phyloP scores from a whole-genome alignment of 2,113 vertebrate genomes.

The Paramormyrops kingsleyae region DNA sequence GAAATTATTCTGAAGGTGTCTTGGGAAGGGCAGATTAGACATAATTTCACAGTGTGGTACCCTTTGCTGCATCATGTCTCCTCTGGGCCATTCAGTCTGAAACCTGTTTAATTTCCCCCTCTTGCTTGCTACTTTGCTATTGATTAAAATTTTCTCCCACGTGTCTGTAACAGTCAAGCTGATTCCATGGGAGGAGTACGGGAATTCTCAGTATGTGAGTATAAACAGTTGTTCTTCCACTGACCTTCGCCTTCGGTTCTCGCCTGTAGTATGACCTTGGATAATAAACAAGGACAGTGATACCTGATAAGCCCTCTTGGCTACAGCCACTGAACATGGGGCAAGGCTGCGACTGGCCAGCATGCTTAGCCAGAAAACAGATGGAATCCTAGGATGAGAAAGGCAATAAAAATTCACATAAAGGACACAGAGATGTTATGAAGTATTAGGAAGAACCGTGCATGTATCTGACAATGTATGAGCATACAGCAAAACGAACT shows the following conservation, averaged over 20 bases:
- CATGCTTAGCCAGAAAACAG: not conserved
- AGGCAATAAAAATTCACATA: not conserved
- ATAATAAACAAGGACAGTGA: not conserved
- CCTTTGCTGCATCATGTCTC: not conserved
- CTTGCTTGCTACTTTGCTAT: not conserved
- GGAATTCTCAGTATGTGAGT: not conserved
- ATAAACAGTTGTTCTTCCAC: not conserved
- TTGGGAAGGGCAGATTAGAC: not conserved
- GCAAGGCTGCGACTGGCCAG: not conserved
- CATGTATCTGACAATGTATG: not conserved
- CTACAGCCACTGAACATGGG: not conserved
- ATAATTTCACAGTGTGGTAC: conserved; percentile 5
- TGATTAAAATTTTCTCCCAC: not conserved
- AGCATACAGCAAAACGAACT: not conserved
- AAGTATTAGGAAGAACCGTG: not conserved
- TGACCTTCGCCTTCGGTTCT: not conserved
- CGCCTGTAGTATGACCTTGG: not conserved
- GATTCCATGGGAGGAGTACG: not conserved
- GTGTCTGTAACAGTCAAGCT: not conserved
- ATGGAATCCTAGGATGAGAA: not conserved
- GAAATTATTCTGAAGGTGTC: not conserved
- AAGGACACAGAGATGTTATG: not conserved
- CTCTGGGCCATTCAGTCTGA: not conserved
- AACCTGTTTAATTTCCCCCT: not conserved
- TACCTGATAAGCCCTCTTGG: not conserved